phyloP scores from a whole-genome alignment of 35 echinoderm and acorn worm species.

The Ptychodera flava region DNA sequence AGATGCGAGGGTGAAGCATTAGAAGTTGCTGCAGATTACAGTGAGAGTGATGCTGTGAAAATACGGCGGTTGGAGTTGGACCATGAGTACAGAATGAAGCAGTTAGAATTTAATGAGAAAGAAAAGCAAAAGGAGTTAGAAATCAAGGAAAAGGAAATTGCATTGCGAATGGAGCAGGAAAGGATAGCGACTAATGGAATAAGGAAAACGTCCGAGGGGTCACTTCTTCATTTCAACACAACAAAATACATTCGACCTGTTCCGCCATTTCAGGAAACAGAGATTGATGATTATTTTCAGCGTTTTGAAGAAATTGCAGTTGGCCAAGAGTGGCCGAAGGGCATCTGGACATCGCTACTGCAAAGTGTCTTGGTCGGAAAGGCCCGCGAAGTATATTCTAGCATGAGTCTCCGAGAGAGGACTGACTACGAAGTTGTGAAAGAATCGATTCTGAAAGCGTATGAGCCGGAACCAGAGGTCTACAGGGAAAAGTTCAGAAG shows the following conservation, averaged over 20 bases:
- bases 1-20: no score
- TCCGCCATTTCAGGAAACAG: neutral
- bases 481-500: conserved; percentile 55
- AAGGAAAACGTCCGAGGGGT: no score
- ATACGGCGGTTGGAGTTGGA: no score
- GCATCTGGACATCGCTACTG: neutral
- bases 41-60: no score
- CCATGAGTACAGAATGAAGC: no score
- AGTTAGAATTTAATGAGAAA: no score
- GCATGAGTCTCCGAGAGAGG: conserved; percentile 18
- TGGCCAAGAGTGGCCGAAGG: neutral
- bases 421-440: conserved; percentile 48
- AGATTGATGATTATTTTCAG: neutral
- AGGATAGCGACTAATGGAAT: no score
- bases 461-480: conserved; percentile 57
- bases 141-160: no score
- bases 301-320: neutral
- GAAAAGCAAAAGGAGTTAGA: no score
- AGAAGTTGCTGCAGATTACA: no score
- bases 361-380: conserved; percentile 36
- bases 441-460: conserved; percentile 25
- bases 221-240: neutral
- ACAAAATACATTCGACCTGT: neutral
- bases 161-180: no score
- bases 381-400: conserved; percentile 36